A percentile compares a stretch with the other conserved stretches of the same genome.
Evolutionary conservation across 2,113 vertebrate genomes (phyloP).

Genomic region (Apistogramma diplotaenia): DNA sequence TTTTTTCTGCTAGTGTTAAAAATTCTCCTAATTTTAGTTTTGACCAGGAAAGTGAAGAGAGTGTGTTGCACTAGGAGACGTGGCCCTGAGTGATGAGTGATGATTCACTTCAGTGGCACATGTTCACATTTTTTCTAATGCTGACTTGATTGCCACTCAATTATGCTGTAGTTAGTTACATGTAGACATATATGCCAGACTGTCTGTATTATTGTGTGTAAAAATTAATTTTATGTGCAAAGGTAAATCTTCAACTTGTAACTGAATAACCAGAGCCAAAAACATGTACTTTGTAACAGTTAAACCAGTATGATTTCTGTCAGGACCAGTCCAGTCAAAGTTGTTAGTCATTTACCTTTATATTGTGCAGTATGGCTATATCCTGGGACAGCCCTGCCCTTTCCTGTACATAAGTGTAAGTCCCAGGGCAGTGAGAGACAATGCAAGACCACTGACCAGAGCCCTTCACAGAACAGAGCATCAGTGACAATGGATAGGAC

Average conservation of each 20-base stretch:
- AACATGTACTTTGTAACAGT: too few relatives aligned
- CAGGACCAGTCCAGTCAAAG: background rate
- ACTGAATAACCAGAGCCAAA: background rate
- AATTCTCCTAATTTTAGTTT: conserved; percentile 14
- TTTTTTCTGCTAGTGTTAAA: conserved; percentile 17
- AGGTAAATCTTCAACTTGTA: too few relatives aligned
- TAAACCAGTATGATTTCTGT: background rate
- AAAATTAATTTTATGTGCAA: too few relatives aligned
- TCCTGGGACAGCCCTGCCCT: background rate
- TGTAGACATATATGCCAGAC: too few relatives aligned
- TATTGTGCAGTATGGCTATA: background rate
- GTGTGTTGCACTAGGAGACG: background rate
- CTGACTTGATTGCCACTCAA: too few relatives aligned
- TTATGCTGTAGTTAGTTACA: too few relatives aligned
- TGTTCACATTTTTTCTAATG: too few relatives aligned
- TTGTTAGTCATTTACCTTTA: background rate
- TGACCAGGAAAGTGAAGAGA: conserved; percentile 4
- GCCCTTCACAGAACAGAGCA: background rate
- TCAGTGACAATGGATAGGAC: background rate
- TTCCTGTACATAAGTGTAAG: background rate
- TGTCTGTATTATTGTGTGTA: too few relatives aligned
- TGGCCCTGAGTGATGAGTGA: conserved; percentile 21
- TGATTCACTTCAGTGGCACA: conserved; percentile 45
- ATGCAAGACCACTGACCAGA: background rate
- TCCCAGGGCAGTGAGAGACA: background rate